Base-by-base conservation (phyloP, 1,140 invertebrate species). In the Gonatopus flavifemur region DNA sequence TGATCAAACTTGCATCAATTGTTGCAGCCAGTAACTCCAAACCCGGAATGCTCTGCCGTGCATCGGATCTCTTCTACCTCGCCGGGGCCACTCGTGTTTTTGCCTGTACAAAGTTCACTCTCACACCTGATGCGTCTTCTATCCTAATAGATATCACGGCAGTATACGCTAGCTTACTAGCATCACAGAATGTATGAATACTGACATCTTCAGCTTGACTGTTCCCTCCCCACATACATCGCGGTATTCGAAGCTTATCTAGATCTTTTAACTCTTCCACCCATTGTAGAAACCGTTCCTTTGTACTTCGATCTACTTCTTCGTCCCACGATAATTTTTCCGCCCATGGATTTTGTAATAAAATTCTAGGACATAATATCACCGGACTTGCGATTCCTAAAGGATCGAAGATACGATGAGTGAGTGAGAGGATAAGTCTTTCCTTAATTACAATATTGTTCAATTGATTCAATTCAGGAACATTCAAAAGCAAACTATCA, bases 161-260 rank as follows among this genome's bases (percentile, higher is more conserved):
- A 7, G 59, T 70, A 31, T 72, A 74, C 7, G 63, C 64, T 10
- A 19, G 10, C 40, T 57, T 31, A 52, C 66, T 69, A 4, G 70
- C 72, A 53, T 76, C 69, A 21, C 40, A 58, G 52, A 74, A 76
- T 0, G 61, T 51, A 22, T 72, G 71, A 25, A 65, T 41, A 35
- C 40, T 43, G 3, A 47, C 9, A 10, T 20, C 30, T 2, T 43
- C 59, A 28, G 4, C 24, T 9, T 31, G 42, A 39, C n/a, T n/a
- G n/a, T n/a, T n/a, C n/a, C n/a, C n/a, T n/a, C n/a, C n/a, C n/a
- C n/a, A n/a, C n/a, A 64, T 57, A 9, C 46, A 45, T 52, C 64
- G 32, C 13, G 64, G 54, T 20, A 67, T 57, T 38, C 52, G 36
- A 24, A 67, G 55, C 32, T 55, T 16, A 9, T 22, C 18, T 18